Percentiles rank a stretch among this genome's conserved stretches.
These are phyloP conservation scores for Isaurus tuberculatus DNA, from an alignment of 92 coral and sea anemone species.

Conservation along the genomic window DNA sequence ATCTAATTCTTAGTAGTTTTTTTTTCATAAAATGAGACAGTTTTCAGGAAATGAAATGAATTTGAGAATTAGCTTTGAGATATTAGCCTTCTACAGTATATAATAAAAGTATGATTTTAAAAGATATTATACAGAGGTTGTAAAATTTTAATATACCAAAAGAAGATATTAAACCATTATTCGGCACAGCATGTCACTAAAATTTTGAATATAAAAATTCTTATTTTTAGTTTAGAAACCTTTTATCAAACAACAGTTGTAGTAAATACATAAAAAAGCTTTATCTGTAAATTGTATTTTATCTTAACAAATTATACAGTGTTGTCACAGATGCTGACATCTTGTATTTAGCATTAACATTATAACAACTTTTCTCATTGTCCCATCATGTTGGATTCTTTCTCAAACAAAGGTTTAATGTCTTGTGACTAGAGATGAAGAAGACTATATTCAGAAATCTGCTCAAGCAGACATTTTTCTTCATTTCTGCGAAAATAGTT, in stretches of 20 bases:
- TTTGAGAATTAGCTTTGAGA: conserved; percentile 6
- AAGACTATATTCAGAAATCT: no score
- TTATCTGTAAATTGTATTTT: neutral
- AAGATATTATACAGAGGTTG: neutral
- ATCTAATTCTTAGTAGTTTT: neutral
- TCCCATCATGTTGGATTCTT: neutral
- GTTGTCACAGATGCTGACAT: conserved; percentile 6
- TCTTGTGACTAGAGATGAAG: neutral
- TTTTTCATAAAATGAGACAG: conserved; percentile 11
- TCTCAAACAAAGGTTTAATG: neutral
- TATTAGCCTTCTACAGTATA: neutral
- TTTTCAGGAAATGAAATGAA: neutral
- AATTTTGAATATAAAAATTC: neutral
- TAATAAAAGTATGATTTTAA: conserved; percentile 25
- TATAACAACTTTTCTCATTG: neutral
- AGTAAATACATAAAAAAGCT: neutral
- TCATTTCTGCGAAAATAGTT: neutral
- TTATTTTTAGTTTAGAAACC: neutral
- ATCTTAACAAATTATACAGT: neutral
- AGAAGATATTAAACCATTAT: conserved; percentile 16
- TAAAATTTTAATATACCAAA: conserved; percentile 1
- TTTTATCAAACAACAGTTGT: conserved; percentile 16
- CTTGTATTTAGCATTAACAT: conserved; percentile 13
- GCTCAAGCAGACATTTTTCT: neutral
- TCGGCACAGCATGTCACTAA: neutral